phyloP scores from a whole-genome alignment of 2,113 vertebrate species.

The Quiscalus mexicanus region DNA sequence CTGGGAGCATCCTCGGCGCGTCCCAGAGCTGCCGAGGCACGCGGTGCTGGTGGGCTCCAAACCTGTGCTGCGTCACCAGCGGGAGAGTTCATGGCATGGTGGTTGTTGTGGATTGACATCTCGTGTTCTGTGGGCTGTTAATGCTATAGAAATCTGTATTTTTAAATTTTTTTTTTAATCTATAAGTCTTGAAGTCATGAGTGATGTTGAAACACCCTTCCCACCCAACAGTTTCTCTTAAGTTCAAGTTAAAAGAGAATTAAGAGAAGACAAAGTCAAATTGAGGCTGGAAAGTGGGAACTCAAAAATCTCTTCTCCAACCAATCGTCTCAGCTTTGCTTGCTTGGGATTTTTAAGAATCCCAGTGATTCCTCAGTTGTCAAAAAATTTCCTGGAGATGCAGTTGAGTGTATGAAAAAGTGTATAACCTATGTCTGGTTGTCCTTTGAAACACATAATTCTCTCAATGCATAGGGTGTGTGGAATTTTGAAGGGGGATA shows the following conservation, averaged over 20 bases:
- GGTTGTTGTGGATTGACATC: background rate
- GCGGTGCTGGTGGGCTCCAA: accelerated
- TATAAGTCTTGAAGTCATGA: background rate
- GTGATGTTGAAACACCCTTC: background rate
- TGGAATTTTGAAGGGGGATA: background rate
- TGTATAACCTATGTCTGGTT: background rate
- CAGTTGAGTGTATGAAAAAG: background rate
- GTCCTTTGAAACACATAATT: background rate
- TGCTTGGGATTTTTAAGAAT: background rate
- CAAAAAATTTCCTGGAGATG: background rate
- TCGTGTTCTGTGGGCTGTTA: accelerated
- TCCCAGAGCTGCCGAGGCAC: accelerated
- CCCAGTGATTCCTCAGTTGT: background rate
- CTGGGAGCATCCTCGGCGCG: background rate
- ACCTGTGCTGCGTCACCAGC: accelerated
- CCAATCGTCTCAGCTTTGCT: background rate
- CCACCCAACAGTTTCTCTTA: background rate
- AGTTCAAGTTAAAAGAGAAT: background rate
- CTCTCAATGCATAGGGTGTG: background rate
- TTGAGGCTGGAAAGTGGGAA: background rate
- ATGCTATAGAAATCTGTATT: background rate
- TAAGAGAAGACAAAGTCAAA: background rate
- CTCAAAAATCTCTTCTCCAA: background rate
- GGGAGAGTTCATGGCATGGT: accelerated
- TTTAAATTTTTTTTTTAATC: background rate